Percentiles rank a stretch among this genome's conserved stretches.
These are phyloP conservation scores for rabbit (Oryctolagus cuniculus) DNA, from an alignment of 2,113 vertebrate species.

Conservation along the genomic window DNA sequence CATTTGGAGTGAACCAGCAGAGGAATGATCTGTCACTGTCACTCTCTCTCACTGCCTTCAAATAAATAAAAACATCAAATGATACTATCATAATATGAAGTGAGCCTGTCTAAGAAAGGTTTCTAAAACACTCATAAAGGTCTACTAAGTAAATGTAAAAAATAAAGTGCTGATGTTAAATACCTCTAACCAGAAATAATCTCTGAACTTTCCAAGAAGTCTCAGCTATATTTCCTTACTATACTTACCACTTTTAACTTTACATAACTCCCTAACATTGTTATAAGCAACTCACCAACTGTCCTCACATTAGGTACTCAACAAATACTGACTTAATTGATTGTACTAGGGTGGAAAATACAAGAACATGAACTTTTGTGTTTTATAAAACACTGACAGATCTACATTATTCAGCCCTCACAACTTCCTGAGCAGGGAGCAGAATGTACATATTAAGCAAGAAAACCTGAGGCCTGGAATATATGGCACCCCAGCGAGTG, in stretches of 20 bases:
- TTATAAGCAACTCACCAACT: not conserved
- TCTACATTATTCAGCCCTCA: not conserved
- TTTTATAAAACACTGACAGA: conserved; percentile 53
- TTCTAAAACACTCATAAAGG: not conserved
- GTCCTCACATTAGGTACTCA: not conserved
- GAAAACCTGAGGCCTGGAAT: not conserved
- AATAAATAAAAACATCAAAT: not conserved
- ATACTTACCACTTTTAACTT: not conserved
- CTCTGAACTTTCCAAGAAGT: not conserved
- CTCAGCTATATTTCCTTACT: not conserved
- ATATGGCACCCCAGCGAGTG: not conserved
- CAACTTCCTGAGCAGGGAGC: not conserved
- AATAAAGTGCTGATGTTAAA: not conserved
- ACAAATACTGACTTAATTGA: not conserved
- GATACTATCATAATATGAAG: not conserved
- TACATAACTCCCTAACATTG: not conserved
- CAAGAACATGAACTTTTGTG: not conserved
- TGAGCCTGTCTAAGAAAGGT: not conserved
- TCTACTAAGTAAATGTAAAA: conserved; percentile 41
- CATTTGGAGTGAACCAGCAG: too few species aligned
- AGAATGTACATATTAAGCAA: not conserved
- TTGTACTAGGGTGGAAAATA: not conserved
- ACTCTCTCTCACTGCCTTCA: too few species aligned
- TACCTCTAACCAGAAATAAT: not conserved
- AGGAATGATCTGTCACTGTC: too few species aligned